Base-by-base conservation (phyloP, 1,140 invertebrate genomes). In the Sipha flava region DNA sequence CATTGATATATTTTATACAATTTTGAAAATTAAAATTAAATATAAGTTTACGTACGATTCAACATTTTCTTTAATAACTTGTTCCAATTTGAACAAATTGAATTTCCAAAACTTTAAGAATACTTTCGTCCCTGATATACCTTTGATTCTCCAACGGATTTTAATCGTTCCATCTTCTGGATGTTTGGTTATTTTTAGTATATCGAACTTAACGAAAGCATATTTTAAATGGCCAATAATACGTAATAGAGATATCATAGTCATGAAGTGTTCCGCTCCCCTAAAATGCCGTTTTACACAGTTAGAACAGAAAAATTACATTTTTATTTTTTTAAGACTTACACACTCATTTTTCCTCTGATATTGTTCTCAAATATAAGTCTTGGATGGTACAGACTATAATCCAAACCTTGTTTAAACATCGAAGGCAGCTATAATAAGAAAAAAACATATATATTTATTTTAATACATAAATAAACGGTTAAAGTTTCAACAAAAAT, bases 181-280 rank as follows among this genome's bases (percentile, higher is more conserved):
- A 83, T 96, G 91, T 77, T 90, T 88, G 0, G 94, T 95, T 4
- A 95, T 95, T 87, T 96, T 96, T 12, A 97, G 83, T 45, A 97
- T 86, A 81, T 95, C 90, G 82, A 96, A 90, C 83, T 91, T 93
- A 0, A 97, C 91, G 85, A 92, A 93, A 2, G 94, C 92, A 88
- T 91, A 97, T 85, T 92, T 95, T 0, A 97, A 73, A 85, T 96
- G 94, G 0, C 92, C 93, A 49, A 94, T 84, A 16, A 90, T 89
- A 54, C 92, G 89, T 9, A 97, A 82, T 2, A 94, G 84, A 1
- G 90, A 88, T 79, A 95, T 85, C 87, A 96, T 92, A 83, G 90
- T 91, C 0, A 93, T 89, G 86, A 95, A 97, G 81, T 89, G 86
- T 73, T 89, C 87, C 12, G 96, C 81, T 16, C 95, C 94, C 37